Conservation (phyloP, 1,140 invertebrate genomes). For the Penaeus chinensis region DNA sequence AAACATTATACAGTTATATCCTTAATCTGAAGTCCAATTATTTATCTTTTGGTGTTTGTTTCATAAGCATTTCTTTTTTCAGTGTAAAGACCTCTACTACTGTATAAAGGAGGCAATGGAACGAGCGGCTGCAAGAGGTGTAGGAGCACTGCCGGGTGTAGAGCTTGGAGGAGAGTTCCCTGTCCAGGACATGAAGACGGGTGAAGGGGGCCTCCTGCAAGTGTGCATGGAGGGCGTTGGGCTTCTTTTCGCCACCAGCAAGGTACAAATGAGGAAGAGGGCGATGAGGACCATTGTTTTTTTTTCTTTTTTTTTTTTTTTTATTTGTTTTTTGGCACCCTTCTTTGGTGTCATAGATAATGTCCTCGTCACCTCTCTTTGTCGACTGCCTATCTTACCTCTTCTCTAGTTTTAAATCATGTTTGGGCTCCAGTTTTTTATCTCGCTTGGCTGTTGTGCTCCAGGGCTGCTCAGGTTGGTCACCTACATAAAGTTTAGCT, state of each 20-base stretch:
- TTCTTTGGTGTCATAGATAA: conserved; percentile 43
- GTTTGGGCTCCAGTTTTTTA: conserved; percentile 53
- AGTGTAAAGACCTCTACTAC: conserved; percentile 98
- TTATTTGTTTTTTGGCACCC: conserved; percentile 65
- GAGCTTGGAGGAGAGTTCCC: conserved; percentile 99
- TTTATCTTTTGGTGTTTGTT: neutral
- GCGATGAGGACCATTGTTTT: conserved; percentile 19
- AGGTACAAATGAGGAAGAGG: conserved; percentile 75
- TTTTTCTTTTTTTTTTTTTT: conserved; percentile 28
- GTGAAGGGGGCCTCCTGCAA: conserved; percentile 96
- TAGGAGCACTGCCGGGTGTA: conserved; percentile 77
- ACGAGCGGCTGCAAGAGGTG: conserved; percentile 85
- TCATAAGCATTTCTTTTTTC: conserved; percentile 66
- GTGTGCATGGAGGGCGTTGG: conserved; percentile 99
- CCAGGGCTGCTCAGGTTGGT: conserved; percentile 42
- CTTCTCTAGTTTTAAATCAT: conserved; percentile 51
- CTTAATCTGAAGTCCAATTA: neutral
- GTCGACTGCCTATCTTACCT: conserved; percentile 30
- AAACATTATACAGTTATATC: no score
- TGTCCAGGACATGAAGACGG: conserved; percentile 95
- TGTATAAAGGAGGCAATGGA: conserved; percentile 99
- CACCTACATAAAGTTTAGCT: conserved; percentile 39
- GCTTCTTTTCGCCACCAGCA: conserved; percentile 97
- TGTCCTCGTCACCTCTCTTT: conserved; percentile 52
- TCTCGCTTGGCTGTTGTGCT: conserved; percentile 50